phyloP scores from a whole-genome alignment of 2,888 invertebrate genomes.

The Nephrotoma flavescens region DNA sequence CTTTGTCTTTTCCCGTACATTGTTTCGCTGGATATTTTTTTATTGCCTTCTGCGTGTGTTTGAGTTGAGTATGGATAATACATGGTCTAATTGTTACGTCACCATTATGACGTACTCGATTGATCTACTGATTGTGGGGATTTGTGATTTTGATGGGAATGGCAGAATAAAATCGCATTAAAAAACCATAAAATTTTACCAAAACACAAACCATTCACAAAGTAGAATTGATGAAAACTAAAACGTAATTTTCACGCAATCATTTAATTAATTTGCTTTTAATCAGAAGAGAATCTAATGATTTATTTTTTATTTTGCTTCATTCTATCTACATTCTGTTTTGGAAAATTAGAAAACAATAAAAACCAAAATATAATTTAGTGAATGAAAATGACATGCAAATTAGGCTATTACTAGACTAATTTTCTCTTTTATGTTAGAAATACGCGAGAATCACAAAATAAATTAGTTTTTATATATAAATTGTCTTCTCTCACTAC shows the following conservation, averaged over 20 bases:
- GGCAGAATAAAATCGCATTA: background rate
- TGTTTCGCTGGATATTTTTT: background rate
- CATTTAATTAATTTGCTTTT: background rate
- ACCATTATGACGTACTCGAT: background rate
- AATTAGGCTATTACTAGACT: background rate
- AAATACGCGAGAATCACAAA: background rate
- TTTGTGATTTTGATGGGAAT: background rate
- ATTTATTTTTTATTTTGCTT: background rate
- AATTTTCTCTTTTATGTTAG: background rate
- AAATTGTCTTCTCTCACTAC: background rate
- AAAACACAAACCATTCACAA: background rate
- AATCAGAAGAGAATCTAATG: background rate
- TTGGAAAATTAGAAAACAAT: background rate
- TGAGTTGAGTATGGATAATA: too few relatives aligned
- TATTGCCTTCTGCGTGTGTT: background rate
- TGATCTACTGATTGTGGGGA: background rate
- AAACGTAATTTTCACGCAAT: background rate
- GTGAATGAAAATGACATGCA: background rate
- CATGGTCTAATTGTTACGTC: background rate
- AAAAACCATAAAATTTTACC: background rate
- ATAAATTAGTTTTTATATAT: background rate
- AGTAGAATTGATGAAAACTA: background rate
- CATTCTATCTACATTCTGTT: background rate
- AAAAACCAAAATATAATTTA: background rate
- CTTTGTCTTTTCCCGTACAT: background rate